These are phyloP conservation scores for Melanostigma gelatinosum DNA, from an alignment of 2,113 vertebrate species.

Conservation along the genomic window DNA sequence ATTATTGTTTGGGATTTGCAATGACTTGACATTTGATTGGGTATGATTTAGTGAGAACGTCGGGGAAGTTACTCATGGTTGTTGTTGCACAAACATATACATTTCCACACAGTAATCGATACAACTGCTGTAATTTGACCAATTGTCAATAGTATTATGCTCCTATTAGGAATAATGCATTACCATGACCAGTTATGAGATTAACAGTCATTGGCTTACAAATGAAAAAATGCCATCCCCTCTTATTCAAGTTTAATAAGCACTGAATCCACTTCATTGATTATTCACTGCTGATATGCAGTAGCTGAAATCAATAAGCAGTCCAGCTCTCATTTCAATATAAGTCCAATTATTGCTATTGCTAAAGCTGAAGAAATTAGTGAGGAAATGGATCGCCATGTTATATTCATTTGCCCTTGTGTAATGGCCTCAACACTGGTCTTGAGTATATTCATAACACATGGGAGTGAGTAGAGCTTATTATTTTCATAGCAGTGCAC, in stretches of 20 bases:
- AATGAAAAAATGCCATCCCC: conserved; percentile 69
- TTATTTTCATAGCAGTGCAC: conserved; percentile 6
- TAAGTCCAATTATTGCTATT: conserved; percentile 81
- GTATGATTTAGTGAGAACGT: conserved; percentile 27
- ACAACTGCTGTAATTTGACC: conserved; percentile 68
- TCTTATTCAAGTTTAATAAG: conserved; percentile 78
- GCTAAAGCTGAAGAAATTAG: conserved; percentile 67
- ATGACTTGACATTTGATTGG: conserved; percentile 24
- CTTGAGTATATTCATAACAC: conserved; percentile 24
- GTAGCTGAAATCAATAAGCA: conserved; percentile 78
- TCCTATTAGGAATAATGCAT: conserved; percentile 69
- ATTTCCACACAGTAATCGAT: conserved; percentile 64
- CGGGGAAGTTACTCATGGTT: conserved; percentile 18
- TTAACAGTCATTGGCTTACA: conserved; percentile 75
- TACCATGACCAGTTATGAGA: conserved; percentile 73
- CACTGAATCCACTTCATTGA: conserved; percentile 79
- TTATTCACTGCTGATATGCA: conserved; percentile 85
- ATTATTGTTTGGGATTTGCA: conserved; percentile 16
- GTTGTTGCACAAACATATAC: conserved; percentile 49
- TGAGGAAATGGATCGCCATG: conserved; percentile 59
- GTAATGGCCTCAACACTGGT: conserved; percentile 32
- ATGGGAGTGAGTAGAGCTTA: neutral
- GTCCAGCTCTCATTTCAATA: conserved; percentile 76
- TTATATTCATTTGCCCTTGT: conserved; percentile 58
- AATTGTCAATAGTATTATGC: conserved; percentile 68